Percentiles rank a stretch among this genome's conserved stretches.
Evolutionary conservation across 2,797 vertebrate genomes (phyloP).

Genomic region (Helarctos malayanus): DNA sequence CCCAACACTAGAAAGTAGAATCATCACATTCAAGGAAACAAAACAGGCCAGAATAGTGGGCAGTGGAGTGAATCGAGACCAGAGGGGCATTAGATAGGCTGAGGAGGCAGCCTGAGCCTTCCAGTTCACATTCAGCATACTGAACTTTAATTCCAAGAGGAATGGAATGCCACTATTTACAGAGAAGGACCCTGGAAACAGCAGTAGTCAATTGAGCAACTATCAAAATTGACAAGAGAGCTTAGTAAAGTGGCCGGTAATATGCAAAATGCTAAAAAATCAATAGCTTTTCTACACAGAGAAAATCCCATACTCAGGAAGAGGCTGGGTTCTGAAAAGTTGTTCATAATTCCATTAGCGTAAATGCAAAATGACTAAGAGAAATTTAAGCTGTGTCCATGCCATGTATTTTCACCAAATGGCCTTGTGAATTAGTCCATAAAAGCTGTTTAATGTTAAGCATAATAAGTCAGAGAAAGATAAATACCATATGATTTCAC

Average conservation of each 20-base stretch:
- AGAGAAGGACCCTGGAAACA: neutral
- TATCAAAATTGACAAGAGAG: neutral
- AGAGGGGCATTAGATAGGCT: neutral
- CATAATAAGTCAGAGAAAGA: neutral
- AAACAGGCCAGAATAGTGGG: neutral
- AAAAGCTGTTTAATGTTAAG: neutral
- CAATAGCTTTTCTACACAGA: neutral
- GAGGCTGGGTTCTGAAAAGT: neutral
- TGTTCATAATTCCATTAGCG: neutral
- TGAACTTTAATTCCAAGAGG: neutral
- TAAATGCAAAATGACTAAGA: neutral
- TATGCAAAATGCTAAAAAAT: neutral
- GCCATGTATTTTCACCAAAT: neutral
- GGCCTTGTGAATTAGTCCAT: neutral
- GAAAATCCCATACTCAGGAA: neutral
- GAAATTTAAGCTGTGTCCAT: neutral
- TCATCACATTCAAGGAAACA: neutral
- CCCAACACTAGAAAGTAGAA: rapidly evolving
- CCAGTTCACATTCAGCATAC: too few relatives aligned
- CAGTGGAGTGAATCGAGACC: neutral
- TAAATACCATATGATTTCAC: neutral
- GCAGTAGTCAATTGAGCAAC: neutral
- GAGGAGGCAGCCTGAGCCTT: neutral
- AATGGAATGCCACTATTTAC: neutral
- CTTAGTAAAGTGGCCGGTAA: neutral